Evolutionary conservation across 2,888 invertebrate genomes (phyloP).

Genomic region (Drosophila pseudotalamancana): DNA sequence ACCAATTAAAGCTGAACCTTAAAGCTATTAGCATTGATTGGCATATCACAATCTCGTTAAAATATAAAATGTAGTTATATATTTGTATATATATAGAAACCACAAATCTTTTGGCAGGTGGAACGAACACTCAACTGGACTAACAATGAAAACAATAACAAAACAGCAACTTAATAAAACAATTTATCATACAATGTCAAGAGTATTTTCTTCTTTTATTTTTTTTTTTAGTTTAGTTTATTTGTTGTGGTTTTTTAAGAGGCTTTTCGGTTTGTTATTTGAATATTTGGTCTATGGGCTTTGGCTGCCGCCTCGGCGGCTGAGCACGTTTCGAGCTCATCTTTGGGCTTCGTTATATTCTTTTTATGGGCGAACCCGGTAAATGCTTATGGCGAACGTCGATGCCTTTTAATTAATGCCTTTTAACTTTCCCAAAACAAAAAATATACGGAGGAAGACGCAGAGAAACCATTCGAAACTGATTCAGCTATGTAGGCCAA

Average conservation of each 20-base stretch:
- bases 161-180: slow-evolving; percentile 21
- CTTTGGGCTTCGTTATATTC: slow-evolving; percentile 16
- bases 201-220: not conserved
- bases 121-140: slow-evolving; percentile 8
- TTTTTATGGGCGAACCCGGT: slow-evolving; percentile 27
- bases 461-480: not conserved
- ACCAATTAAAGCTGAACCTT: slow-evolving; percentile 22
- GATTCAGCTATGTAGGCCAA: too few relatives aligned
- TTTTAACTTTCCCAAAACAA: slow-evolving; percentile 57
- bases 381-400: slow-evolving; percentile 45
- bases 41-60: not conserved
- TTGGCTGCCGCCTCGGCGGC: slow-evolving; percentile 46
- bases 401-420: slow-evolving; percentile 62
- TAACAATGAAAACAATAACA: slow-evolving; percentile 41
- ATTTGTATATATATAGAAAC: not conserved
- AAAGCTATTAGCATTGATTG: slow-evolving; percentile 29
- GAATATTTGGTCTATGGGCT: slow-evolving; percentile 25
- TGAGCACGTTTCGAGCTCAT: slow-evolving; percentile 60
- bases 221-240: not conserved
- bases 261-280: slow-evolving; percentile 28
- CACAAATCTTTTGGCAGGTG: slow-evolving; percentile 25
- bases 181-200: slow-evolving; percentile 48
- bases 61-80: not conserved
- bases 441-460: not conserved
- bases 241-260: slow-evolving; percentile 30